Percentiles rank a stretch among this genome's conserved stretches.
phyloP scores from a whole-genome alignment of 92 coral and sea anemone genomes.

The Bergia sp. region DNA sequence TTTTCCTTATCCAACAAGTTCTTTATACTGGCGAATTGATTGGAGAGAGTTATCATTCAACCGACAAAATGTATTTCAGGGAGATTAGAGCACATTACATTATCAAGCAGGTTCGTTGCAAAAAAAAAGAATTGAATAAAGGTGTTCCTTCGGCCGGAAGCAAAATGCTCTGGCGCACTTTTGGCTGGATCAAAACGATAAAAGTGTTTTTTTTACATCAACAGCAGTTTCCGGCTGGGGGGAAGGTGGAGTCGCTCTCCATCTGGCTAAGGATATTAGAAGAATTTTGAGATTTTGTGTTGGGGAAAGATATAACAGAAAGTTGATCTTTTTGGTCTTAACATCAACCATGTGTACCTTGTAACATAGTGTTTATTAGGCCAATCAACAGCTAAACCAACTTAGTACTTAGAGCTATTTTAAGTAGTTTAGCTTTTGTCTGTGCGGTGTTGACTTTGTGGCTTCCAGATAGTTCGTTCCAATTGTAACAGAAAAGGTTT shows the following conservation, averaged over 20 bases:
- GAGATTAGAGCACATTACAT: neutral
- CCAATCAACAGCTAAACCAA: neutral
- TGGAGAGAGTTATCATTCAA: neutral
- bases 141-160: conserved; percentile 25
- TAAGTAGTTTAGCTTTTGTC: neutral
- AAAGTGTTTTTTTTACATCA: neutral
- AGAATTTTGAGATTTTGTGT: conserved; percentile 1
- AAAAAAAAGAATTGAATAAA: neutral
- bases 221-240: neutral
- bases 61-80: neutral
- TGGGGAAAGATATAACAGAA: neutral
- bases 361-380: neutral
- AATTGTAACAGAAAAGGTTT: neutral
- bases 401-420: neutral
- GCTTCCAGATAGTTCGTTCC: neutral
- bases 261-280: neutral
- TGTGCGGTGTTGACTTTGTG: neutral
- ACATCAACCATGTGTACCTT: conserved; percentile 5
- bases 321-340: neutral
- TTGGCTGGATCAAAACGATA: conserved; percentile 21
- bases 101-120: neutral
- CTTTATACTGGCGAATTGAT: neutral
- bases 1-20: neutral
- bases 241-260: neutral
- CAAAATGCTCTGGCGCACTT: conserved; percentile 10